Base-by-base conservation (phyloP, 2,797 vertebrate genomes). In the Apogon talboti region DNA sequence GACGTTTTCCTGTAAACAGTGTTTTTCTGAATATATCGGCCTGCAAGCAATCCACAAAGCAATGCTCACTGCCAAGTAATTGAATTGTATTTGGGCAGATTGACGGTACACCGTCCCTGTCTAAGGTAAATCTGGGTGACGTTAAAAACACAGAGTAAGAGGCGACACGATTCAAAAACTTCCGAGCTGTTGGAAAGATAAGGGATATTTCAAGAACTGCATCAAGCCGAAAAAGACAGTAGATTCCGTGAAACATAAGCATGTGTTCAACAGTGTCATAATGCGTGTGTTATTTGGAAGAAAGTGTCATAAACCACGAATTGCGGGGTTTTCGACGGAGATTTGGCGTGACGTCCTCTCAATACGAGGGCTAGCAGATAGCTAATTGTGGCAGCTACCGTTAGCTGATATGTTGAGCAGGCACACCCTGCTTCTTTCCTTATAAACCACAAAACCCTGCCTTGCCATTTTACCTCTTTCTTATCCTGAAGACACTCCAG, bases 401-500 rank as follows among this genome's bases (percentile, higher is more conserved):
- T 16, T 76, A 79, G 76, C 79, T 18, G 19, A 15, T 14, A 1
- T 2, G 44, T 55, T 11, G 37, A 38, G 41, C 58, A 70, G 87
- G 76, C 88, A 90, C 88, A 86, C 88, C 88, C 90, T 47, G 78
- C 70, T 28, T 19, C 21, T 49, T 14, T 10, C 21, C 30, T 3
- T 0, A 6, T 5, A 42, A 38, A 19, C 13, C 37, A 44, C 55
- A 1, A 1, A 1, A 15, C 15, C 38, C 11, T 0, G 12, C 14
- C 42, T 19, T n/a, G 42, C 7, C 2, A 0, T 11, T 15, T 52
- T 21, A 98, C 97, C 96, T 98, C 96, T n/a, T 96, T 94, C 64
- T 92, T 94, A 82, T 98, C 97, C 92, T 99, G 97, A 18, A 99
- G 91, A 73, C 97, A 98, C 88, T 98, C 97, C 64, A 99, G 92